Evolutionary conservation across 2,888 invertebrate genomes (phyloP).

Genomic region (Leptopterna dolabrata): DNA sequence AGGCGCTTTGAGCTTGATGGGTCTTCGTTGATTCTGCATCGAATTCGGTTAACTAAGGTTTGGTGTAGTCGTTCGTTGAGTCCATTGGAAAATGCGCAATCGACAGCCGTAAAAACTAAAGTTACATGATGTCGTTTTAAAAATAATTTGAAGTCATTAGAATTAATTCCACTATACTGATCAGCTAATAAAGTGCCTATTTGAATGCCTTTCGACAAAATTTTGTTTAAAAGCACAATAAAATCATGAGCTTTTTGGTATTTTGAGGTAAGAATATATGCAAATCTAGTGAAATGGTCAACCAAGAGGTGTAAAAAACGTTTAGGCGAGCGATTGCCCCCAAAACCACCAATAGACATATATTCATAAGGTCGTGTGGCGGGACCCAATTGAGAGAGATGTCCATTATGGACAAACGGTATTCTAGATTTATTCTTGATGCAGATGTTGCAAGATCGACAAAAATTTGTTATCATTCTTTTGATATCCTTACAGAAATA

Average conservation of each 20-base stretch:
- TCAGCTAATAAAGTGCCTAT: slow-evolving; percentile 17
- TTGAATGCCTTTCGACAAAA: slow-evolving; percentile 42
- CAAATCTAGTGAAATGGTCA: slow-evolving; percentile 60
- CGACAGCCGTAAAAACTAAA: slow-evolving; percentile 12
- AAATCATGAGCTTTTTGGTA: slow-evolving; percentile 63
- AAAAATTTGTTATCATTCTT: slow-evolving; percentile 31
- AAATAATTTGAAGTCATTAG: not conserved
- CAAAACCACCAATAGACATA: slow-evolving; percentile 64
- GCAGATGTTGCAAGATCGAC: slow-evolving; percentile 45
- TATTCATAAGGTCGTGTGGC: slow-evolving; percentile 63
- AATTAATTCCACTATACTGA: slow-evolving; percentile 34
- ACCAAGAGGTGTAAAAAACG: slow-evolving; percentile 63
- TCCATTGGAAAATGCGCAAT: slow-evolving; percentile 26
- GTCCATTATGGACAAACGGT: not conserved
- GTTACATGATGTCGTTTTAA: slow-evolving; percentile 28
- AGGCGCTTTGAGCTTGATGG: not conserved
- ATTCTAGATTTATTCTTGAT: slow-evolving; percentile 39
- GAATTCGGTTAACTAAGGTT: not conserved
- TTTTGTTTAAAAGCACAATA: slow-evolving; percentile 52
- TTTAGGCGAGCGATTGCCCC: slow-evolving; percentile 62
- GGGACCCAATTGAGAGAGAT: slow-evolving; percentile 62
- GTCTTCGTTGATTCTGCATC: not conserved
- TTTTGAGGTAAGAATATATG: slow-evolving; percentile 62
- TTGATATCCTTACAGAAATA: slow-evolving; percentile 48
- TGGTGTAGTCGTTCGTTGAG: not conserved